phyloP scores from a whole-genome alignment of 2,113 vertebrate genomes.

The Phyllostomus hastatus region DNA sequence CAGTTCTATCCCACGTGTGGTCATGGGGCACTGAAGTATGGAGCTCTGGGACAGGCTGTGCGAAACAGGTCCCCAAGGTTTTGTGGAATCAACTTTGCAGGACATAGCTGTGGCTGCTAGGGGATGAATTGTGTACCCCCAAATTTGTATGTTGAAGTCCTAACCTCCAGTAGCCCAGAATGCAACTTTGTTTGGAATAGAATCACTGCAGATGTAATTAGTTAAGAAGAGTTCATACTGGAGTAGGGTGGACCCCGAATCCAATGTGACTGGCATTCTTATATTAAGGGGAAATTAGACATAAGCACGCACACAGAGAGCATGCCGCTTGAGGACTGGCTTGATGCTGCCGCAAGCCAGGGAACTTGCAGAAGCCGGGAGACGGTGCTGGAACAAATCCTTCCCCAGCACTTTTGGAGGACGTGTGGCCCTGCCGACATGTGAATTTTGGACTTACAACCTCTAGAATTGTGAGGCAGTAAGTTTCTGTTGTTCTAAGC shows the following conservation, averaged over 20 bases:
- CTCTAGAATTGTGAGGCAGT: background rate
- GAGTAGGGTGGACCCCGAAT: background rate
- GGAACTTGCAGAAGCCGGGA: background rate
- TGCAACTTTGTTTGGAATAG: background rate
- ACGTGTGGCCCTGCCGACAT: background rate
- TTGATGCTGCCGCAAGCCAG: background rate
- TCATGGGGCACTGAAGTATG: background rate
- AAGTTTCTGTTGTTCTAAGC: background rate
- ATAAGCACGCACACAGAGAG: background rate
- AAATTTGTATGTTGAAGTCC: background rate
- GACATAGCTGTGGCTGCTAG: background rate
- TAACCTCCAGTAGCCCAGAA: background rate
- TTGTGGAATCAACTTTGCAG: background rate
- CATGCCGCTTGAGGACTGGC: fast-evolving
- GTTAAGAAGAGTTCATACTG: background rate
- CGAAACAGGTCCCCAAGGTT: background rate
- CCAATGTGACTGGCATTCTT: background rate
- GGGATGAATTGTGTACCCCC: background rate
- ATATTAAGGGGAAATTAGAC: background rate
- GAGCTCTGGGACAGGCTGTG: background rate
- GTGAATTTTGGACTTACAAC: background rate
- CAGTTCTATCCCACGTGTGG: too few species aligned
- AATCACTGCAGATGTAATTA: background rate
- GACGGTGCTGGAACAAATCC: background rate
- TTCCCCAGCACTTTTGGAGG: background rate